phyloP scores from a whole-genome alignment of 2,888 invertebrate species.

The Himalopsyche kuldschensis region DNA sequence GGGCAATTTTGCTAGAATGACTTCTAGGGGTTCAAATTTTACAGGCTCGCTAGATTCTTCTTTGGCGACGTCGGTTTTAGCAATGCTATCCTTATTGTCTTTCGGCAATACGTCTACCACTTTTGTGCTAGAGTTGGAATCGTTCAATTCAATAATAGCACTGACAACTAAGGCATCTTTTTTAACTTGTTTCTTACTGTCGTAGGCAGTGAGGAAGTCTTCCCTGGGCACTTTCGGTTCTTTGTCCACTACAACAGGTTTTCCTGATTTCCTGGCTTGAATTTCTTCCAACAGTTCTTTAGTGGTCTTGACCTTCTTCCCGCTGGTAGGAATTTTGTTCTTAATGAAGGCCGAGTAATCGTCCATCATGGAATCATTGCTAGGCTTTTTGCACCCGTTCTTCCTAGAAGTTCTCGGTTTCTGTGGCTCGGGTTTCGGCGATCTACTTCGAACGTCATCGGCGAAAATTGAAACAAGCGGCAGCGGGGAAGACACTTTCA shows the following conservation, averaged over 20 bases:
- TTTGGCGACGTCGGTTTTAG: conserved; percentile 26
- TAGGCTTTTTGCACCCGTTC: conserved; percentile 48
- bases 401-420: conserved; percentile 51
- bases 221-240: conserved; percentile 27
- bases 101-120: neutral
- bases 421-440: conserved; percentile 54
- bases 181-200: conserved; percentile 31
- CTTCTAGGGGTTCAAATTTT: conserved; percentile 53
- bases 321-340: conserved; percentile 51
- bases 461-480: conserved; percentile 7
- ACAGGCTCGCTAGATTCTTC: conserved; percentile 32
- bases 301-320: conserved; percentile 67
- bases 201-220: conserved; percentile 38
- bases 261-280: conserved; percentile 56
- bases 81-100: conserved; percentile 24
- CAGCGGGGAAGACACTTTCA: neutral
- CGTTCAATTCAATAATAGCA: conserved; percentile 37
- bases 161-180: conserved; percentile 12
- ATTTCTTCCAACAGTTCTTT: conserved; percentile 79
- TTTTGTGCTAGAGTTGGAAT: conserved; percentile 37
- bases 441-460: conserved; percentile 39
- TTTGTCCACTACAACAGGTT: conserved; percentile 9
- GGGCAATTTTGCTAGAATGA: conserved; percentile 67
- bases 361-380: conserved; percentile 43
- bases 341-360: conserved; percentile 53